phyloP scores from a whole-genome alignment of 2,888 invertebrate species.

The Dichetophora obliterata region DNA sequence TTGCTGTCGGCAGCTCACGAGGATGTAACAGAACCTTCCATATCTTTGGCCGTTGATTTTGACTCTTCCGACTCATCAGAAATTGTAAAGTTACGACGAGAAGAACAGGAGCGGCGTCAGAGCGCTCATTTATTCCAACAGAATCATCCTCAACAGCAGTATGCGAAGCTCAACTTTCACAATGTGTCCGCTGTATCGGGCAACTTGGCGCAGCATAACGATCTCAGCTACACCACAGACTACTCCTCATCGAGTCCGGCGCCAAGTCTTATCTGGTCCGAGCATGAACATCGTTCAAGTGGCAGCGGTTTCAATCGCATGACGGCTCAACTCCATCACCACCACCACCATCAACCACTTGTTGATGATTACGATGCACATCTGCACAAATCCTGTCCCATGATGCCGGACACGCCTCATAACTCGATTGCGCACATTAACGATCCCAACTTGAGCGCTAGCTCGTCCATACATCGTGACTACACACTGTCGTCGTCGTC shows the following conservation, averaged over 20 bases:
- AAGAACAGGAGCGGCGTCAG: slow-evolving; percentile 74
- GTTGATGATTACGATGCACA: slow-evolving; percentile 49
- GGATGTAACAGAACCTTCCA: slow-evolving; percentile 55
- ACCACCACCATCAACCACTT: slow-evolving; percentile 39
- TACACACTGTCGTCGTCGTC: slow-evolving; percentile 64
- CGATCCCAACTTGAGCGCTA: slow-evolving; percentile 56
- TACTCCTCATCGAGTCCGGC: slow-evolving; percentile 68
- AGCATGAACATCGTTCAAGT: slow-evolving; percentile 56
- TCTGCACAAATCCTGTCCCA: slow-evolving; percentile 49
- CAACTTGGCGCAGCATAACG: slow-evolving; percentile 53
- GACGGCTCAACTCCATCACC: background rate
- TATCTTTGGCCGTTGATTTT: slow-evolving; percentile 56
- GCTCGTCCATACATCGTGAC: slow-evolving; percentile 64
- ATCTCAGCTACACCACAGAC: slow-evolving; percentile 67
- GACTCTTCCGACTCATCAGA: slow-evolving; percentile 63
- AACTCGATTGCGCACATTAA: slow-evolving; percentile 76
- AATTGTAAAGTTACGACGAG: slow-evolving; percentile 68
- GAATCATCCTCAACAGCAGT: slow-evolving; percentile 70
- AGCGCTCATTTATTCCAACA: slow-evolving; percentile 72
- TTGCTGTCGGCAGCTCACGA: slow-evolving; percentile 44
- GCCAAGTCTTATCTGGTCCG: slow-evolving; percentile 66
- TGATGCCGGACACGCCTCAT: slow-evolving; percentile 74
- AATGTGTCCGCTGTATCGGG: slow-evolving; percentile 32
- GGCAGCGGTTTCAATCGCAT: slow-evolving; percentile 26
- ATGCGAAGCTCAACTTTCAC: slow-evolving; percentile 42